Base-by-base conservation (phyloP, 2,797 vertebrate species). In the Falco columbarius region DNA sequence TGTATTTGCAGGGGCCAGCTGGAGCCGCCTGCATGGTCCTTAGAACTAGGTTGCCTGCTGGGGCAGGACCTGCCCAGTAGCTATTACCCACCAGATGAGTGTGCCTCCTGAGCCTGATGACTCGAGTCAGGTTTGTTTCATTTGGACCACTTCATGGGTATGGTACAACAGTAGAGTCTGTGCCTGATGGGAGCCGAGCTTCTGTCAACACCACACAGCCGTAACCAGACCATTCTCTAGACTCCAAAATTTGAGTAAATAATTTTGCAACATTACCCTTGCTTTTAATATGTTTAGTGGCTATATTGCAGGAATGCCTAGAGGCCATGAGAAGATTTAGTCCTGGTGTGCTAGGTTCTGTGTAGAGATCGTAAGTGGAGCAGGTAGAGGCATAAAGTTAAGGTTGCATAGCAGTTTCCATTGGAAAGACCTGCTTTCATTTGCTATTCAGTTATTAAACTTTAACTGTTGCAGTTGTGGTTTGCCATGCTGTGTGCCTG, bases 331-430 rank as follows among this genome's bases (percentile, higher is more conserved):
- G 83, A 77, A 87, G 77, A 81, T 92, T 89, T 83, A 86, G 94
- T 81, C 81, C 81, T 56, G 58, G 89, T 89, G 89, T 95, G 94
- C 86, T 89, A 72, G 91, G 81, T 85, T 92, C 84, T 19, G 38
- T 47, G 66, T 65, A 36, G 66, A 89, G 93, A 75, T 58, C 0
- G 13, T 89, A 93, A 95, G 89, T 89, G 95, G 89, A 94, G 84
- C 93, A 91, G 91, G 95, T 81, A 90, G 91, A 96, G 81, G 95
- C 95, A 95, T 92, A 86, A 93, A 94, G 93, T 73, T 82, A 94
- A 94, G 91, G 86, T 42, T 93, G 95, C 85, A 76, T 81, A 82
- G 88, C 91, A 71, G 94, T 67, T 96, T 72, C 85, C 87, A 82
- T 93, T 89, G 93, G 79, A 49, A 85, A 91, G 91, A 89, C 75